phyloP scores from a whole-genome alignment of 1,140 invertebrate genomes.

The Hyphantria cunea region DNA sequence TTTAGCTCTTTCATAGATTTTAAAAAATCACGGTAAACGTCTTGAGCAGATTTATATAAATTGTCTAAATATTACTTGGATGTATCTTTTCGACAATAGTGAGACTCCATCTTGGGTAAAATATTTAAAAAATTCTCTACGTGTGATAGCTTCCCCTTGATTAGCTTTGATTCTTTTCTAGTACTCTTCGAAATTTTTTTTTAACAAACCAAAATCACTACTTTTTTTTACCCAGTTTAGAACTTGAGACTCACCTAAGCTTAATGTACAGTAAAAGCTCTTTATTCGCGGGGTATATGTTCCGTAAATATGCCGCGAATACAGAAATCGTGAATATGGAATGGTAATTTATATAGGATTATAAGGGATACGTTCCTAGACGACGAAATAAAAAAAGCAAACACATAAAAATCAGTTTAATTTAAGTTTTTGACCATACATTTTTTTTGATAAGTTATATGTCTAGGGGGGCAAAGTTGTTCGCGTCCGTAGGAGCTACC shows the following conservation, averaged over 20 bases:
- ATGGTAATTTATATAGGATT: too few relatives aligned
- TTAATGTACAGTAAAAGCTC: too few relatives aligned
- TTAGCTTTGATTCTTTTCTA: slow-evolving; percentile 1
- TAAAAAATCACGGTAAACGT: neutral
- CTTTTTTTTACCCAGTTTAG: slow-evolving; percentile 1
- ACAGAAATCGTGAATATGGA: too few relatives aligned
- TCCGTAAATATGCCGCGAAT: too few relatives aligned
- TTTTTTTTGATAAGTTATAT: too few relatives aligned
- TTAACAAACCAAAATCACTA: slow-evolving; percentile 1
- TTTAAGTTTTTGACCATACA: too few relatives aligned
- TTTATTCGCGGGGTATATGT: too few relatives aligned
- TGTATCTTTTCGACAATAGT: slow-evolving; percentile 2
- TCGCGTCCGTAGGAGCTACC: too few relatives aligned
- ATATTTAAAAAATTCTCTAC: neutral
- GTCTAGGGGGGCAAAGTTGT: too few relatives aligned
- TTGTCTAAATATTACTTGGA: neutral
- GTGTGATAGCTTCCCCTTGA: neutral
- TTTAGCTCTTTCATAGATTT: slow-evolving; percentile 3
- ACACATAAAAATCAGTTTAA: too few relatives aligned
- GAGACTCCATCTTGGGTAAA: neutral
- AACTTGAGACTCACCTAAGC: slow-evolving; percentile 1
- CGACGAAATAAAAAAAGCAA: too few relatives aligned
- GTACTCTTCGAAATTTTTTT: neutral
- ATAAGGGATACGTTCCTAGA: too few relatives aligned
- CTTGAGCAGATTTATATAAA: neutral